These are phyloP conservation scores for Salvator merianae DNA, from an alignment of 2,113 vertebrate species.

Conservation along the genomic window DNA sequence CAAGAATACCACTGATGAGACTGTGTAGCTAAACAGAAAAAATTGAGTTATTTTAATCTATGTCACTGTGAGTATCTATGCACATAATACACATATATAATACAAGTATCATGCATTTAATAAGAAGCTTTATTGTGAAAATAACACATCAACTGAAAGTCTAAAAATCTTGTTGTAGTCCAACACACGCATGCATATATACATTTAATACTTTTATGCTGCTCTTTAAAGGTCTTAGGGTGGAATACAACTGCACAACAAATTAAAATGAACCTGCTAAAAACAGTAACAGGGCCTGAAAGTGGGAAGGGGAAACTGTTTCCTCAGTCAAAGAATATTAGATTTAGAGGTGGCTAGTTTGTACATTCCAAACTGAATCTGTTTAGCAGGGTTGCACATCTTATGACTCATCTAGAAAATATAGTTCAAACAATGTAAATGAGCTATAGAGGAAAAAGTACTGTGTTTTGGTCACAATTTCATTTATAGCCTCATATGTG, in stretches of 20 bases:
- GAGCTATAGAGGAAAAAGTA: not conserved
- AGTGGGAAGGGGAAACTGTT: too few species aligned
- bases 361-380: not conserved
- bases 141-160: not conserved
- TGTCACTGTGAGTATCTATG: too few species aligned
- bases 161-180: not conserved
- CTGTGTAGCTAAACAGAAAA: conserved; percentile 82
- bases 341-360: not conserved
- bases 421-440: not conserved
- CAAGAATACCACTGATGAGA: conserved; percentile 98
- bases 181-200: not conserved
- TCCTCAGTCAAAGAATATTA: not conserved
- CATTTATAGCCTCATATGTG: too few species aligned
- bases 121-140: not conserved
- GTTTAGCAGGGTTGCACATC: not conserved
- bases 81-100: too few species aligned
- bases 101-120: not conserved
- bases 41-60: conserved; percentile 26
- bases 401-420: not conserved
- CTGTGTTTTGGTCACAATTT: not conserved
- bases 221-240: too few species aligned
- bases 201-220: too few species aligned
- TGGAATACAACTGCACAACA: too few species aligned
- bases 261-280: too few species aligned
- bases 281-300: too few species aligned